Conservation (phyloP, 1,140 invertebrate species). For the Drosophila orena region DNA sequence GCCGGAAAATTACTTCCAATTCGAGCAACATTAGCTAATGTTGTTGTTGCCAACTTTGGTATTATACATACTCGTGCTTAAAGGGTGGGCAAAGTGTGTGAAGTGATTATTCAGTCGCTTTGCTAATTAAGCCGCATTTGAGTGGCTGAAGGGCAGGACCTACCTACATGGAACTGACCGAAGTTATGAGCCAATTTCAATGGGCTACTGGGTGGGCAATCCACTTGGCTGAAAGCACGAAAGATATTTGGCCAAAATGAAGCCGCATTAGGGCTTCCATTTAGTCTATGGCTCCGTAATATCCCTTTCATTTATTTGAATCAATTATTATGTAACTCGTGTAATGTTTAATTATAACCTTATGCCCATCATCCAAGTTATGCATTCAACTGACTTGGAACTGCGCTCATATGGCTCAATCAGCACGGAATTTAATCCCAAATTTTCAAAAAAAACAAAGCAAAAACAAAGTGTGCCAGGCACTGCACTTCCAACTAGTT, state of each 20-base stretch:
- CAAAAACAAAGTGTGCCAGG: too few relatives aligned
- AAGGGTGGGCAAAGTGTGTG: conserved; percentile 10
- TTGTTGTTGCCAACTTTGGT: conserved; percentile 37
- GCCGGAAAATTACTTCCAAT: conserved; percentile 49
- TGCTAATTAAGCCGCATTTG: conserved; percentile 67
- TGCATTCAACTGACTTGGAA: conserved; percentile 10
- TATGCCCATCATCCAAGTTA: conserved; percentile 1
- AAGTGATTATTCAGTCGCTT: conserved; percentile 68
- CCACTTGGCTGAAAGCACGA: background rate
- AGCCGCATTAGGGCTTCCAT: conserved; percentile 6
- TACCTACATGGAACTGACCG: conserved; percentile 26
- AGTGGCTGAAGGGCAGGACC: conserved; percentile 14
- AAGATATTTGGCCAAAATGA: conserved; percentile 6
- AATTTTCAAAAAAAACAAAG: too few relatives aligned
- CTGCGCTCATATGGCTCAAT: conserved; percentile 7
- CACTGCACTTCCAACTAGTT: too few relatives aligned
- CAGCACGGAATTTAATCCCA: conserved; percentile 4
- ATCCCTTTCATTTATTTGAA: conserved; percentile 4
- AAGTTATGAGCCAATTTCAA: conserved; percentile 37
- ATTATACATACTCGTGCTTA: conserved; percentile 53
- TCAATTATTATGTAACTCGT: conserved; percentile 1
- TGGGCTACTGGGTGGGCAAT: conserved; percentile 19
- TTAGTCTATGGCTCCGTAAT: background rate
- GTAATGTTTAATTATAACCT: conserved; percentile 4
- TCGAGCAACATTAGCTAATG: conserved; percentile 11